Evolutionary conservation across 1,140 invertebrate species (phyloP), one percentile per base, ranked within the genome.

Genomic region (Hestina assimilis): DNA sequence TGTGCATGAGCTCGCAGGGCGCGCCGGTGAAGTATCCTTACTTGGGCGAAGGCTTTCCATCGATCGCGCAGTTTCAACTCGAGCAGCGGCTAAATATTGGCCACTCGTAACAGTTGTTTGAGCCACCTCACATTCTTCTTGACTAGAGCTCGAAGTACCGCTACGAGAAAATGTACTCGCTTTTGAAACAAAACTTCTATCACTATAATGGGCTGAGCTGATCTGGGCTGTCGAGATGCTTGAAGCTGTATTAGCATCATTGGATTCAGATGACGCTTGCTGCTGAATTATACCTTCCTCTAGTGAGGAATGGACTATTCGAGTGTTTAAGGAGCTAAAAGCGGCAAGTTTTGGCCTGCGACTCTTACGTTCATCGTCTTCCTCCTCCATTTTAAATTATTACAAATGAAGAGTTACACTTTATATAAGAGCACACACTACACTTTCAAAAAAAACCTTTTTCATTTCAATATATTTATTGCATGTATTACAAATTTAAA

Each of bases 41-140:
- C 84, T 87, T 45, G 91, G 90, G 60, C 89, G 89, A 64, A 92
- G 81, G 52, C 92, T 92, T 64, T 94, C 93, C 93, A 94, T 94
- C 0, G 93, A 94, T 42, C 91, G 90, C 4, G 92, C 91, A 0
- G 90, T 91, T 59, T 93, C 91, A 1, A 92, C 92, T 14, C 91
- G 76, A 1, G 89, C 89, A 0, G 91, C 89, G 0, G 91, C 89
- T 28, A 93, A 70, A 61, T 91, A 91, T 33, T 92, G 91, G 4
- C 90, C 90, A 78, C 82, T 78, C 24, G 83, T 62, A 21, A 79
- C 51, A 6, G 87, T 87, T 23, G 89, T 90, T 42, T 89, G 87
- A 8, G 81, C 84, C 15, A 89, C 79, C 59, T 91, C 92, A 61
- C 93, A 93, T 42, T 94, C 93, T 66, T 94, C 93, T 68, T 93